Evolutionary conservation across 2,113 vertebrate genomes (phyloP).

Genomic region (Romanogobio albipinnatus): DNA sequence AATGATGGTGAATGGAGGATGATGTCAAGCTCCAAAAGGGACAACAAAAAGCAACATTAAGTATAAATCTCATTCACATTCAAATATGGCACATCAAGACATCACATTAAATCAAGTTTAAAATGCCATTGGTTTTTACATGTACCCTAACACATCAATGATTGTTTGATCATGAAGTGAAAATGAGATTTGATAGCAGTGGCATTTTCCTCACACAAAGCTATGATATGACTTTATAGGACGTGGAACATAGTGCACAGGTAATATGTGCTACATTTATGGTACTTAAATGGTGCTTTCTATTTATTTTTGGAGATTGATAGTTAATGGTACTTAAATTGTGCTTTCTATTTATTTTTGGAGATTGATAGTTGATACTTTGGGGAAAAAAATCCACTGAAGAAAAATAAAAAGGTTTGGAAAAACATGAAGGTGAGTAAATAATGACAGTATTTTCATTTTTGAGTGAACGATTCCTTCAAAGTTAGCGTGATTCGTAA

Average conservation of each 20-base stretch:
- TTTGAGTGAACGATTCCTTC: neutral
- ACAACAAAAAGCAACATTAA: neutral
- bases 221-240: neutral
- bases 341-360: neutral
- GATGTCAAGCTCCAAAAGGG: neutral
- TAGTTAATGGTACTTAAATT: no score
- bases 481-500: neutral
- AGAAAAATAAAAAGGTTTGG: neutral
- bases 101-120: neutral
- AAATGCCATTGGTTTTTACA: neutral
- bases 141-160: neutral
- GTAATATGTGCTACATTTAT: neutral
- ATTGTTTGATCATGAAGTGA: neutral
- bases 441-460: neutral
- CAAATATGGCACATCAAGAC: neutral
- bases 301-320: neutral
- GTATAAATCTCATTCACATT: neutral
- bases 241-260: neutral
- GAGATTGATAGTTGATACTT: no score
- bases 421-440: neutral
- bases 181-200: neutral
- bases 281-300: neutral
- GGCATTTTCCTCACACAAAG: neutral
- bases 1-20: neutral
- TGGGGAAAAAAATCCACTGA: neutral